Conservation (phyloP, 2,113 vertebrate genomes). For the Saccopteryx bilineata region DNA sequence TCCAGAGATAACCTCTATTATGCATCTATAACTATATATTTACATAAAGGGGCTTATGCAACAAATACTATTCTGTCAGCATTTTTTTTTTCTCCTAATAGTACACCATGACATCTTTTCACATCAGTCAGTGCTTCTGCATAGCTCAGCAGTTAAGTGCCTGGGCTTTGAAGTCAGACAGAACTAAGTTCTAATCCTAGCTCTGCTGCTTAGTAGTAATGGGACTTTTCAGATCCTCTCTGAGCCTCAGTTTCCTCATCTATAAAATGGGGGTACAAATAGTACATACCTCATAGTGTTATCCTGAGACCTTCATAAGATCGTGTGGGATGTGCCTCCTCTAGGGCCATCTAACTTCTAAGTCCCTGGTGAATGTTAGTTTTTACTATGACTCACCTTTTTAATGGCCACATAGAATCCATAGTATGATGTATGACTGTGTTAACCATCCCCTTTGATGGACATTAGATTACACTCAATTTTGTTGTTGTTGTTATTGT, state of each 20-base stretch:
- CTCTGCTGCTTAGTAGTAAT: neutral
- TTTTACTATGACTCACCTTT: constrained; percentile 12
- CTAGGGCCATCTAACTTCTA: neutral
- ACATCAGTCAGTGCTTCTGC: neutral
- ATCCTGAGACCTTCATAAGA: neutral
- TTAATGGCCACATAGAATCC: neutral
- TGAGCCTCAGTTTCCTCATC: constrained; percentile 39
- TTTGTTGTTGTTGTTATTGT: neutral
- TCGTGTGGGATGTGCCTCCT: neutral
- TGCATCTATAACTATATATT: constrained; percentile 73
- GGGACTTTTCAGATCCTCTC: neutral
- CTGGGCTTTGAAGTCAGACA: neutral
- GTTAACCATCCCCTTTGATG: neutral
- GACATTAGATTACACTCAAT: neutral
- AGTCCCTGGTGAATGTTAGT: neutral
- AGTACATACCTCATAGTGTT: neutral
- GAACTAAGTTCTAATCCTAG: neutral
- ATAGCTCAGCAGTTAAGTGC: neutral
- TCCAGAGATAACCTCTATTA: constrained; percentile 66
- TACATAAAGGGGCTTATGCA: constrained; percentile 77
- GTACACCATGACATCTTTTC: neutral
- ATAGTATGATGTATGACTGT: neutral
- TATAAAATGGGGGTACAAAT: constrained; percentile 34
- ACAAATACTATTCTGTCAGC: constrained; percentile 51
- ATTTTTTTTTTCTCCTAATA: constrained; percentile 3